Conservation (phyloP, 2,888 invertebrate genomes). For the Caenorhabditis uteleia region DNA sequence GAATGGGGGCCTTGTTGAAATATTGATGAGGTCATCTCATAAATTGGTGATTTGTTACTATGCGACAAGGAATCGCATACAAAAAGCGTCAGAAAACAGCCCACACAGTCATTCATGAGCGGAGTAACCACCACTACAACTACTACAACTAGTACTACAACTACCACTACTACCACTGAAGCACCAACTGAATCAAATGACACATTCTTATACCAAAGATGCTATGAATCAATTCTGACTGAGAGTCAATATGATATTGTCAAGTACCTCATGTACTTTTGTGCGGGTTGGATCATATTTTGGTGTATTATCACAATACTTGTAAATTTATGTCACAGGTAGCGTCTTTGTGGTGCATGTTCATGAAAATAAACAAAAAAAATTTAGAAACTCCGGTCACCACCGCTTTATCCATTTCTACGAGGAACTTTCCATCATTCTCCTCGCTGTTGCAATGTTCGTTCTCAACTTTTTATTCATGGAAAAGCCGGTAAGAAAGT, state of each 20-base stretch:
- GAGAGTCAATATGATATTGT: constrained; percentile 18
- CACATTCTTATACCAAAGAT: constrained; percentile 12
- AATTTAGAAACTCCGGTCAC: constrained; percentile 48
- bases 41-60: no score
- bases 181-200: background rate
- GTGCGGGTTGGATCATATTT: constrained; percentile 45
- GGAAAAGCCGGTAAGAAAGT: constrained; percentile 13
- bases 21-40: no score
- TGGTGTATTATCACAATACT: constrained; percentile 53
- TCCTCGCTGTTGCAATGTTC: constrained; percentile 38
- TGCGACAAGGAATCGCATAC: no score
- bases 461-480: constrained; percentile 39
- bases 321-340: constrained; percentile 46
- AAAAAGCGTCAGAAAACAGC: constrained; percentile 8
- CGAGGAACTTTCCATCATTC: constrained; percentile 48
- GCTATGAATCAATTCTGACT: constrained; percentile 19
- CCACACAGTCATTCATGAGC: no score
- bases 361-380: background rate
- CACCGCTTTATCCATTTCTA: constrained; percentile 50
- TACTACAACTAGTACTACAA: constrained; percentile 10
- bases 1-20: no score
- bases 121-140: constrained; percentile 12
- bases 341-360: constrained; percentile 1
- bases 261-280: constrained; percentile 41
- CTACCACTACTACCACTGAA: constrained; percentile 4